Evolutionary conservation across 2,888 invertebrate species (phyloP).

Genomic region (Ischnus inquisitorius): DNA sequence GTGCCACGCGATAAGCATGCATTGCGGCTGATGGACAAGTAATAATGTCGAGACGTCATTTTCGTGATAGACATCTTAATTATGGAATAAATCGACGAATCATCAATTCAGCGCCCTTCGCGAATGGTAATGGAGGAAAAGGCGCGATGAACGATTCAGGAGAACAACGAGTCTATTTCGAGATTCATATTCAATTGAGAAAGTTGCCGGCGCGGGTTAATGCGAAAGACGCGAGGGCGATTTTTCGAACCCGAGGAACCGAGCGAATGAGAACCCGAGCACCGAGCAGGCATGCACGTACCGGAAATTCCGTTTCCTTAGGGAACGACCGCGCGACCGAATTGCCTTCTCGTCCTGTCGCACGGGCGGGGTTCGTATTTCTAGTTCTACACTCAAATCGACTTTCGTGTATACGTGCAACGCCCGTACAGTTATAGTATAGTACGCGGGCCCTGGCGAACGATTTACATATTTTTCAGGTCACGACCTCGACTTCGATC

Average conservation of each 20-base stretch:
- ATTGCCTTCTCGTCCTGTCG: constrained; percentile 31
- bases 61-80: background rate
- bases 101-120: background rate
- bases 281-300: constrained; percentile 24
- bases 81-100: background rate
- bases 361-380: constrained; percentile 14
- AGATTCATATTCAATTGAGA: constrained; percentile 16
- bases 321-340: constrained; percentile 26
- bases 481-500: constrained; percentile 48
- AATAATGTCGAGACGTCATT: no score
- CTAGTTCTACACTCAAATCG: constrained; percentile 26
- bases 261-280: constrained; percentile 38
- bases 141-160: background rate
- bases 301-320: constrained; percentile 49
- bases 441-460: constrained; percentile 15
- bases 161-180: constrained; percentile 15
- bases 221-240: background rate
- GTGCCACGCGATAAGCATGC: no score
- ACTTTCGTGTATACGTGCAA: constrained; percentile 28
- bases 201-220: constrained; percentile 14
- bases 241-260: background rate
- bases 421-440: background rate
- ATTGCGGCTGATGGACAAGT: no score
- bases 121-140: background rate
- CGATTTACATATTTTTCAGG: constrained; percentile 56